phyloP scores from a whole-genome alignment of 2,113 vertebrate species.

The Murina feae region DNA sequence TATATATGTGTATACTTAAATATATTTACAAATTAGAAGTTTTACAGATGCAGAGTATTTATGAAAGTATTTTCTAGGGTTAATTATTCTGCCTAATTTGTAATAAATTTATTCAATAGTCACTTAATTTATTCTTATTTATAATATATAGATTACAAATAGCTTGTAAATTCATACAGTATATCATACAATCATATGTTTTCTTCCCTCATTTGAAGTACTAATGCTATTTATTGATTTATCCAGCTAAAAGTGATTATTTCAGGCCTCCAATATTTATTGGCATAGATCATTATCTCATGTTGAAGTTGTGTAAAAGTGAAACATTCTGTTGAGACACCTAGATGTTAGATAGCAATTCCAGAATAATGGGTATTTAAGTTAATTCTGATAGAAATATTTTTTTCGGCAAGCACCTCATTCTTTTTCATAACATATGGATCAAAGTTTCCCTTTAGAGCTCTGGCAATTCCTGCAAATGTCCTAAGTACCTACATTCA shows the following conservation, averaged over 20 bases:
- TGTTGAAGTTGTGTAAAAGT: not conserved
- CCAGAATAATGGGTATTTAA: not conserved
- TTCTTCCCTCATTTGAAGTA: not conserved
- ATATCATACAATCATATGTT: not conserved
- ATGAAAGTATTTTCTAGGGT: not conserved
- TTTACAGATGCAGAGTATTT: not conserved
- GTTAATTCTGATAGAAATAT: not conserved
- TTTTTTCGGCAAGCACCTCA: not conserved
- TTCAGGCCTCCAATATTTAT: not conserved
- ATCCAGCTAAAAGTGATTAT: not conserved
- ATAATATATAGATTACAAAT: conserved; percentile 15
- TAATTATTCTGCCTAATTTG: conserved; percentile 13
- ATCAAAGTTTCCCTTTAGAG: not conserved
- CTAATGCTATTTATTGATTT: conserved; percentile 10
- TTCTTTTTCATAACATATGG: conserved; percentile 11
- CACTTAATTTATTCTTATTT: not conserved
- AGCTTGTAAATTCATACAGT: not conserved
- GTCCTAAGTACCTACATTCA: conserved; percentile 25
- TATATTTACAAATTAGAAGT: not conserved
- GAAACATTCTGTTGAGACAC: not conserved
- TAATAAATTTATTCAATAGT: not conserved
- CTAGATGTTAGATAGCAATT: not conserved
- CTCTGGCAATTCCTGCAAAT: conserved; percentile 40
- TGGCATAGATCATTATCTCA: not conserved
- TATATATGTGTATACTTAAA: not conserved